Base-by-base conservation (phyloP, 2,113 vertebrate species). In the Choloepus hoffmanni region DNA sequence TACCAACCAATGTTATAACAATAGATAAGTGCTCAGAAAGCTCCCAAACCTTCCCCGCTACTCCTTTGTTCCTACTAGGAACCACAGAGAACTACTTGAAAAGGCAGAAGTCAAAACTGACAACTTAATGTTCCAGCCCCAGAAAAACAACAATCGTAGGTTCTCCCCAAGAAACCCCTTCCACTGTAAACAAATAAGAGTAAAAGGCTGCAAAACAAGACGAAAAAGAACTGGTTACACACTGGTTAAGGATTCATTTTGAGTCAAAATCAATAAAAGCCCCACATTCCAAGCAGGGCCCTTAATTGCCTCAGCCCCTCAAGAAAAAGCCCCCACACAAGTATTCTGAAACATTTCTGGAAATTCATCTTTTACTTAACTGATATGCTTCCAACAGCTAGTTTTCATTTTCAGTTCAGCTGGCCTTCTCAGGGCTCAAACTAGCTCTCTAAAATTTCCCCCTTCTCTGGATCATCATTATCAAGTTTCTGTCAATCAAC, bases 331-430 rank as follows among this genome's bases (percentile, higher is more conserved):
- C 83, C 93, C 93, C 68, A 96, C 86, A 78, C 43, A 84, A 89
- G 73, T 45, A 91, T 91, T 96, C 76, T 89, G 63, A 89, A 91
- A 70, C 84, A 93, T 92, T 89, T 48, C 76, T 91, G 78, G 89
- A 96, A 95, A 93, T 93, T 94, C 62, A 79, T 50, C 9, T 95
- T 96, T 93, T 83, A 85, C 73, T 89, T 95, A 89, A 94, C 84
- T 93, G 85, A 77, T 89, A 90, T 90, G 95, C 84, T 97, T 95
- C 94, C 82, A 96, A 87, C 36, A 87, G 70, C 33, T 83, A 21
- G 50, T 62, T 96, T 93, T 48, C 58, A 43, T 92, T 96, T 94
- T 89, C 26, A 70, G 63, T 85, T 18, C 45, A 94, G 65, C 86
- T 50, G 60, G 33, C 23, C 65, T 81, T 87, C 88, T 79, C 55